Evolutionary conservation across 2,888 invertebrate genomes (phyloP).

Genomic region (Thymelicus lineola): DNA sequence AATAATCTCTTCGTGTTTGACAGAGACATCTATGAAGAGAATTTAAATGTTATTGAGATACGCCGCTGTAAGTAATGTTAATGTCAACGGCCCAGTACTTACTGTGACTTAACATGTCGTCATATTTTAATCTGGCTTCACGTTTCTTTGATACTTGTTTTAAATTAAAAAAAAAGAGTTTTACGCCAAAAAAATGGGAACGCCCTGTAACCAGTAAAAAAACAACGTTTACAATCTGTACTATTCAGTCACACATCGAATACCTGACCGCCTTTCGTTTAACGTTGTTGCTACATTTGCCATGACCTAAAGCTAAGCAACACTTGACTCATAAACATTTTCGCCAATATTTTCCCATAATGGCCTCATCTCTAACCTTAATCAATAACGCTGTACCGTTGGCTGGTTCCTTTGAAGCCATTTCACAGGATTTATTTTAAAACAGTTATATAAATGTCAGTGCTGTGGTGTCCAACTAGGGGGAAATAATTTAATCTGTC

Average conservation of each 20-base stretch:
- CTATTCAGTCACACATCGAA: no score
- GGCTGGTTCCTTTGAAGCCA: slow-evolving; percentile 19
- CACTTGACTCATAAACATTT: not conserved
- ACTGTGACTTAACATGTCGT: not conserved
- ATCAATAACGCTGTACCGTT: slow-evolving; percentile 26
- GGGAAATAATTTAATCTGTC: slow-evolving; percentile 67
- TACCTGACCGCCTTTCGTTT: no score
- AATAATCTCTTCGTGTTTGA: slow-evolving; percentile 36
- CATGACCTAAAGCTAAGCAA: no score
- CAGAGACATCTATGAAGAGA: slow-evolving; percentile 31
- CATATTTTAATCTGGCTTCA: not conserved
- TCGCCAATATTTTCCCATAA: slow-evolving; percentile 12
- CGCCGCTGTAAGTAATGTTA: slow-evolving; percentile 19
- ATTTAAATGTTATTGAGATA: slow-evolving; percentile 34
- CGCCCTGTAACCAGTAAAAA: no score
- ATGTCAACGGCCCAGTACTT: slow-evolving; percentile 20
- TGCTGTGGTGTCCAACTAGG: slow-evolving; percentile 44
- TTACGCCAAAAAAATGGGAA: not conserved
- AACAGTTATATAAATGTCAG: slow-evolving; percentile 64
- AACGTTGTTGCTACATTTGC: no score
- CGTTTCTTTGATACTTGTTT: not conserved
- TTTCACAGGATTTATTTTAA: slow-evolving; percentile 58
- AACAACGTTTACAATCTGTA: no score
- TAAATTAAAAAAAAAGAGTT: not conserved
- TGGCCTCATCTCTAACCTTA: slow-evolving; percentile 15